Base-by-base conservation (phyloP, 2,888 invertebrate genomes). In the Synergus itoensis region DNA sequence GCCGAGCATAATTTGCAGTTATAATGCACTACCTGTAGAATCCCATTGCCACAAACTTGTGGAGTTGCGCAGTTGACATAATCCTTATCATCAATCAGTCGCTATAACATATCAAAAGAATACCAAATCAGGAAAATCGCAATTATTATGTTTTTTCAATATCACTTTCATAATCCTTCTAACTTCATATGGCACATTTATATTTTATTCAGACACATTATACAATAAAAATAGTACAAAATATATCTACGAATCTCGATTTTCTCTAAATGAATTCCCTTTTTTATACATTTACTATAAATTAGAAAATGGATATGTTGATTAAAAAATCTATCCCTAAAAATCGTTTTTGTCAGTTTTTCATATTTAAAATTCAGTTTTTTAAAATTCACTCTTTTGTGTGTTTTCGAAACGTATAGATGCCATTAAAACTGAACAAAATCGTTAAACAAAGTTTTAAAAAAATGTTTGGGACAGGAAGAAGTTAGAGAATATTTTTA, bases 31-130 rank as follows among this genome's bases (percentile, higher is more conserved):
- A 73, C 73, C 73, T 73, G 73, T 48, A 73, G 53, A 53, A 73
- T 73, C 36, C n/a, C 48, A 73, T 73, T 53, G 73, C 36, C 53
- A 73, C 16, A 36, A 73, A 73, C 48, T 53, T n/a, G 53, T 28
- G 36, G 73, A 73, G 73, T 73, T 73, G 73, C 73, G 73, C 73
- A 73, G 73, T 73, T 53, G n/a, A 73, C 69, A 75, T 60, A 62
- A 40, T 43, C 48, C 73, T 63, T 75, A 63, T 75, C 73, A 45
- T 36, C 57, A 78, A 75, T 63, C 62, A 18, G 28, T 36, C 41
- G n/a, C 57, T 67, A 65, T 63, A 48, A 18, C 18, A 67, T 77
- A 36, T 36, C 11, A 43, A 53, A 40, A 48, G 43, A 64, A 40
- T 48, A 16, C 57, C 3, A 53, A 16, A 67, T 53, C 28, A 77